Conservation (phyloP, 2,888 invertebrate genomes). For the Sphinx pinastri region DNA sequence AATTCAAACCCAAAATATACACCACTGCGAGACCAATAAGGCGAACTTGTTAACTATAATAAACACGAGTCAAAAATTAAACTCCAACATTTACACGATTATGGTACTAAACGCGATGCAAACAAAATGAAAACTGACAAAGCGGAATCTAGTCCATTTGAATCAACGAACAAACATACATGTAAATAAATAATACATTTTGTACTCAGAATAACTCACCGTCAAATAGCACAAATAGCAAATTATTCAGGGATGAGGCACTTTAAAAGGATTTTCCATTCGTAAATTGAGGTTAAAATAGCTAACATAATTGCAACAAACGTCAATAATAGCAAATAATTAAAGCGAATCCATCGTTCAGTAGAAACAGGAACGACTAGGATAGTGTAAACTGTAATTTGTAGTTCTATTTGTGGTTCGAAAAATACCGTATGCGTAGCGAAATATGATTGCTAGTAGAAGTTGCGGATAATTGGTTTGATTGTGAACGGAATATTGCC, state of each 20-base stretch:
- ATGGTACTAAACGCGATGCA: not conserved
- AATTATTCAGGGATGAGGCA: conserved; percentile 32
- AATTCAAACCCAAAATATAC: too few relatives aligned
- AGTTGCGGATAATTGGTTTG: not conserved
- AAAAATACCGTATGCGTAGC: not conserved
- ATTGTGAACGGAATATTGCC: not conserved
- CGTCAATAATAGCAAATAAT: conserved; percentile 39
- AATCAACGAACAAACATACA: conserved; percentile 14
- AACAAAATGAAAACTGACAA: conserved; percentile 12
- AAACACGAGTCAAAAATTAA: not conserved
- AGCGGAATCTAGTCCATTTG: conserved; percentile 4
- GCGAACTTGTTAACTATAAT: not conserved
- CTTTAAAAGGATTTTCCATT: conserved; percentile 29
- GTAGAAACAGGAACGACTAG: conserved; percentile 32
- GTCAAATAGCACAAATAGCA: conserved; percentile 23
- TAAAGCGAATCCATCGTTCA: conserved; percentile 35
- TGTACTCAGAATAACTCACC: conserved; percentile 7
- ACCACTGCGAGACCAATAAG: too few relatives aligned
- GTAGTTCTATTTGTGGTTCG: conserved; percentile 9
- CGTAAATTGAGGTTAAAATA: conserved; percentile 36
- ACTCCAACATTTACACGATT: not conserved
- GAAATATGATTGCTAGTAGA: not conserved
- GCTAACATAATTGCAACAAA: conserved; percentile 41
- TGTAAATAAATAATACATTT: conserved; percentile 26
- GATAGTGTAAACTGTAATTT: conserved; percentile 9